Percentiles rank a stretch among this genome's conserved stretches.
Evolutionary conservation across 2,888 invertebrate genomes (phyloP).

Genomic region (Ommatoiulus sabulosus): DNA sequence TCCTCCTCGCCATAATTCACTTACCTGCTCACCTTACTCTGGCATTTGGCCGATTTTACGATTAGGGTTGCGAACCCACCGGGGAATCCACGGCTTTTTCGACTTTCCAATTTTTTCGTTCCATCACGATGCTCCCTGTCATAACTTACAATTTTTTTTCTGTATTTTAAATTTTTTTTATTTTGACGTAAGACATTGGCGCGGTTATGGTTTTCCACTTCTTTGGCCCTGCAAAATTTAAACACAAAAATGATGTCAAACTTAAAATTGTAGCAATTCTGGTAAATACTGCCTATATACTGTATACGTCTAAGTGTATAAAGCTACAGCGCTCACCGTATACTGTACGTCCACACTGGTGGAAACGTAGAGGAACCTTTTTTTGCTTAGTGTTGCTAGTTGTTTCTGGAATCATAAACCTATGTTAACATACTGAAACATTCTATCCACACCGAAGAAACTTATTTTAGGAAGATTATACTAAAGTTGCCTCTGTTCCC

Average conservation of each 20-base stretch:
- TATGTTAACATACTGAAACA: too few species aligned
- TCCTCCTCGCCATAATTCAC: slow-evolving; percentile 49
- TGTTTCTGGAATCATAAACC: too few species aligned
- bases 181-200: slow-evolving; percentile 10
- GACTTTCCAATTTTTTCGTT: neutral
- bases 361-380: too few species aligned
- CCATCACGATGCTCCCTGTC: neutral
- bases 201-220: neutral
- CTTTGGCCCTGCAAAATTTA: neutral
- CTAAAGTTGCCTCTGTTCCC: too few species aligned
- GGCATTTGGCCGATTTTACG: slow-evolving; percentile 52
- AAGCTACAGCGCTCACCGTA: too few species aligned
- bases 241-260: neutral
- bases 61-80: slow-evolving; percentile 51
- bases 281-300: too few species aligned
- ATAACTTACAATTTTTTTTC: slow-evolving; percentile 37
- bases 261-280: neutral
- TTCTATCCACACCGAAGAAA: too few species aligned
- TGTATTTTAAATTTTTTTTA: slow-evolving; percentile 19
- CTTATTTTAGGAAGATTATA: too few species aligned
- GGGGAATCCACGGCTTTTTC: slow-evolving; percentile 52
- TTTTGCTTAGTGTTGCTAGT: too few species aligned
- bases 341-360: too few species aligned
- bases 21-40: slow-evolving; percentile 53
- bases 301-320: too few species aligned